phyloP scores from a whole-genome alignment of 2,113 vertebrate species.

The Gobio gobio region DNA sequence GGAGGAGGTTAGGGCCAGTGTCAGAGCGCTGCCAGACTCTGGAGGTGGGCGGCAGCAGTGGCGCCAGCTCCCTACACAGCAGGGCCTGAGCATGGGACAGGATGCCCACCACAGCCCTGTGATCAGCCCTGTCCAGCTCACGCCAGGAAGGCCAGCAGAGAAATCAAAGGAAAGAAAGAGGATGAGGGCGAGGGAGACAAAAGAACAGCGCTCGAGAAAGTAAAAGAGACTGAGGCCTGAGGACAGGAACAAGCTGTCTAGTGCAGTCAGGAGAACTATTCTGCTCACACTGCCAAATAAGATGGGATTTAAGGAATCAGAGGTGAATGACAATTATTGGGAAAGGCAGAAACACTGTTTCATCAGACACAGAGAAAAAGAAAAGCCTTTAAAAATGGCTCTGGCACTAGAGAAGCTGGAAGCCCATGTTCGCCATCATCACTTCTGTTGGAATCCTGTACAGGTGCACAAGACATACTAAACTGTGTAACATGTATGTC shows the following conservation, averaged over 20 bases:
- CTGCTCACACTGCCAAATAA: constrained; percentile 30
- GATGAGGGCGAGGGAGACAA: constrained; percentile 26
- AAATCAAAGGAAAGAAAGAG: constrained; percentile 28
- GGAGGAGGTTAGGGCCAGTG: constrained; percentile 53
- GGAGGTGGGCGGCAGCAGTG: constrained; percentile 63
- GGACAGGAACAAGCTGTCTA: constrained; percentile 30
- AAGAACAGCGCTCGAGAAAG: constrained; percentile 19
- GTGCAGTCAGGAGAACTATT: constrained; percentile 32
- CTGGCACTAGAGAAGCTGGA: background rate
- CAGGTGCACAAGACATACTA: background rate
- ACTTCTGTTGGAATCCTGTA: background rate
- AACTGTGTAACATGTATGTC: too few species aligned
- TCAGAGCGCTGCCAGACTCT: constrained; percentile 64
- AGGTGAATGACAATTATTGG: constrained; percentile 22
- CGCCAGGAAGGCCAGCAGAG: constrained; percentile 22
- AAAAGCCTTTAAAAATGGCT: background rate
- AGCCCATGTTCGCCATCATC: background rate
- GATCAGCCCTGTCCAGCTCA: constrained; percentile 53
- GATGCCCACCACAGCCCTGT: constrained; percentile 50
- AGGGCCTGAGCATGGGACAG: constrained; percentile 57
- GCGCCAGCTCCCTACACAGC: constrained; percentile 67
- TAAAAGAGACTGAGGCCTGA: constrained; percentile 13
- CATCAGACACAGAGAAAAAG: background rate
- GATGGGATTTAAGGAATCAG: background rate
- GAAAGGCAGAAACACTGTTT: constrained; percentile 24